These are phyloP conservation scores for Erebia epiphron DNA, from an alignment of 2,888 invertebrate genomes.

Conservation along the genomic window DNA sequence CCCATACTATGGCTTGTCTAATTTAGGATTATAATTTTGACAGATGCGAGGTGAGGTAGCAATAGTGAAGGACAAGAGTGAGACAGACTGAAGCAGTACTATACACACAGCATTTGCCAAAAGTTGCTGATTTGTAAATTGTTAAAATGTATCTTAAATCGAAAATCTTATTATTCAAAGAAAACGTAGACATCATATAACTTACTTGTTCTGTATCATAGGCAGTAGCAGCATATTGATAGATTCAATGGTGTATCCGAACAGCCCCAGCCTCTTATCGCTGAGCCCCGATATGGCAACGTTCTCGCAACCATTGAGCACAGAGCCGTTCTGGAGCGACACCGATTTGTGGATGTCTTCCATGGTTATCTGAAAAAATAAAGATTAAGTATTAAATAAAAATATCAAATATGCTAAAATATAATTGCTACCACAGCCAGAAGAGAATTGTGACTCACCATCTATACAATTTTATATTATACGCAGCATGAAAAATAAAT, in stretches of 20 bases:
- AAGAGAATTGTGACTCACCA: constrained; percentile 12
- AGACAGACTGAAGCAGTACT: no score
- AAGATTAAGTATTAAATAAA: not conserved
- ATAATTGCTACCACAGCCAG: not conserved
- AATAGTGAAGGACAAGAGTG: no score
- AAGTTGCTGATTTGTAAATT: no score
- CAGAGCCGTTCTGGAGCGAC: constrained; percentile 54
- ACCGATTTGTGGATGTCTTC: constrained; percentile 87
- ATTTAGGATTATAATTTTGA: no score
- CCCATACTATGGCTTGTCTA: no score
- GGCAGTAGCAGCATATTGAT: constrained; percentile 96
- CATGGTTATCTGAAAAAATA: constrained; percentile 87
- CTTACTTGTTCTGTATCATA: constrained; percentile 97
- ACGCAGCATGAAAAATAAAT: constrained; percentile 37
- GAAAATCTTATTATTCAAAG: no score
- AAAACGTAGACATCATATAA: constrained; percentile 30
- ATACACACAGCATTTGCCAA: no score
- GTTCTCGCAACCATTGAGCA: constrained; percentile 50
- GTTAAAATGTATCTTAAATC: no score
- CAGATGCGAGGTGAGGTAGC: no score
- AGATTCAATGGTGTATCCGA: constrained; percentile 97
- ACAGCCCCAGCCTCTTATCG: constrained; percentile 94
- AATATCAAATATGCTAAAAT: not conserved
- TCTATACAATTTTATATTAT: constrained; percentile 12
- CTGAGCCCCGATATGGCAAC: constrained; percentile 79